A percentile compares a stretch with the other conserved stretches of the same genome.
Evolutionary conservation across 2,888 invertebrate genomes (phyloP).

Genomic region (Hyles lineata): DNA sequence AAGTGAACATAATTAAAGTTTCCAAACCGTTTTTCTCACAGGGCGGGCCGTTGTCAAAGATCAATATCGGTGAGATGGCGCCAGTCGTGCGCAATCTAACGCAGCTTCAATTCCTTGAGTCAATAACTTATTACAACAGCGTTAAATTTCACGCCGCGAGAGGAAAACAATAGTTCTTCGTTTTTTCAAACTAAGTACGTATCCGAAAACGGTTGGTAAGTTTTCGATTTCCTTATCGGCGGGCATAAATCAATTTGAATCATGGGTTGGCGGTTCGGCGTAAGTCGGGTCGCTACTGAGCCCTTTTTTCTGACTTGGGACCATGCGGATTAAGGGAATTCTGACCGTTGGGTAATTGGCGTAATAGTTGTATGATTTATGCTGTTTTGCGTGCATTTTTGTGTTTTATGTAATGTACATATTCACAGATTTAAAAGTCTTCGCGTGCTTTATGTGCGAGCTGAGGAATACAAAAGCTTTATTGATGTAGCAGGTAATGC

Average conservation of each 20-base stretch:
- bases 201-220: constrained; percentile 53
- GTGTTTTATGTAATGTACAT: constrained; percentile 32
- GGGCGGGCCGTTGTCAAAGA: constrained; percentile 61
- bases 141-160: constrained; percentile 53
- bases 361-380: constrained; percentile 79
- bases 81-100: constrained; percentile 68
- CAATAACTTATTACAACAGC: constrained; percentile 74
- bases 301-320: constrained; percentile 73
- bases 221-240: constrained; percentile 76
- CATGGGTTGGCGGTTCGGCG: constrained; percentile 57
- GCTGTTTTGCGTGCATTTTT: constrained; percentile 45
- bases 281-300: constrained; percentile 71
- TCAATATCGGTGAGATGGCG: constrained; percentile 78
- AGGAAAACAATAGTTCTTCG: constrained; percentile 64
- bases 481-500: too few species aligned
- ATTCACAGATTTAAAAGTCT: neutral
- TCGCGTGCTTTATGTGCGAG: neutral
- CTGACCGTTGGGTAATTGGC: constrained; percentile 80
- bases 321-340: constrained; percentile 72
- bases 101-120: constrained; percentile 70
- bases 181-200: neutral
- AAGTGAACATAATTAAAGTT: constrained; percentile 47
- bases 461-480: too few species aligned
- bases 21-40: constrained; percentile 57
- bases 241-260: constrained; percentile 81